Evolutionary conservation across 2,797 vertebrate genomes (phyloP), one percentile per base, ranked within the genome.

Genomic region (Myoxocephalus aenaeus): DNA sequence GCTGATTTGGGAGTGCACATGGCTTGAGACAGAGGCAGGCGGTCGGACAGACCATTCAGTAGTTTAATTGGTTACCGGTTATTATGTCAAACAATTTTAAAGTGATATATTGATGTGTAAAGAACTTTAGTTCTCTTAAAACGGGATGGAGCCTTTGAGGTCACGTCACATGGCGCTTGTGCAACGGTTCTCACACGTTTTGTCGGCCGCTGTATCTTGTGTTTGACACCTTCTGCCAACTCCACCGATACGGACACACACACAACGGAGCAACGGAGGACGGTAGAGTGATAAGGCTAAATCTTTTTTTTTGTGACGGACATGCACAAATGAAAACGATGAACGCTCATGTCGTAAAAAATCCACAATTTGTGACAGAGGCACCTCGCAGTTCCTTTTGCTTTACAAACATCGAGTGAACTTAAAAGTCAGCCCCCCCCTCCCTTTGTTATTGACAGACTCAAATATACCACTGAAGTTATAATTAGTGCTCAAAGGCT

Each of bases 1-100:
- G 59, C 77, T 78, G 68, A 82, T 86, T 87, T 83, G 77, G 80
- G 61, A 75, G 69, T 50, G 63, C 81, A 87, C 89, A 84, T 89
- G 76, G 81, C 73, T 27, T 38, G 4, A 72, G 77, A 75, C 62
- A 54, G 51, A 76, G 44, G 62, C 22, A 69, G 57, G 59, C 59
- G 44, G 71, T 63, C 46, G 34, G 17, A 73, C n/a, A 54, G 51
- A 42, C 59, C 69, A 17, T 81, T 70, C 58, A 63, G 70, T 36
- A 68, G 79, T 85, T 81, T 48, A 34, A 87, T 79, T 80, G 79
- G 66, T 75, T 81, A 56, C 77, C 51, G 40, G 48, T 64, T 79
- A 57, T 65, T 67, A 74, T 73, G 62, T 22, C 38, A 71, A 64
- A 72, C 15, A 48, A 46, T 65, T 65, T 48, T 3, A 22, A 72